Evolutionary conservation across 2,888 invertebrate genomes (phyloP), one percentile per base, ranked within the genome.

Genomic region (Villa cingulata): DNA sequence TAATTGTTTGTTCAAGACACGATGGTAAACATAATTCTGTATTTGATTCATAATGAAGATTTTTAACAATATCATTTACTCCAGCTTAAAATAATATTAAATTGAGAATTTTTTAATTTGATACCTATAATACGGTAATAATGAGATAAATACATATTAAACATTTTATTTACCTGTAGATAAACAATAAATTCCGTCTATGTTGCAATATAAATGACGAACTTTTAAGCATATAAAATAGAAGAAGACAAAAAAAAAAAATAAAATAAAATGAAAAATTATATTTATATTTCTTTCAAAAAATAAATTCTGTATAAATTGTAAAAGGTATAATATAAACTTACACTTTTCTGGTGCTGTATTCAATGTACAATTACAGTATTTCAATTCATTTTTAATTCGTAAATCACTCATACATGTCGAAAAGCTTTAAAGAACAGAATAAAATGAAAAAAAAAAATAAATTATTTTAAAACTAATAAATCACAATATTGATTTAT

Each of bases 281-380:
- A n/a, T n/a, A n/a, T n/a, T n/a, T n/a, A n/a, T n/a, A n/a, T n/a
- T n/a, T n/a, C n/a, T n/a, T n/a, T n/a, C n/a, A n/a, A n/a, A n/a
- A n/a, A n/a, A n/a, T n/a, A n/a, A n/a, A 23, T 23, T 23, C 7
- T 23, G 23, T n/a, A n/a, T n/a, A 39, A 17, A 15, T 23, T 19
- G 10, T n/a, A 29, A 5, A 12, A 32, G n/a, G 9, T 16, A 14
- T 9, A 4, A 29, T 41, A 23, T 29, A 10, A 12, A 29, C 57
- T 50, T 57, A 63, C 63, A 57, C 43, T 47, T 47, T 46, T 52
- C 34, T 3, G 56, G 51, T 6, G 60, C 53, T 38, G 55, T 57
- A 42, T 57, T 57, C 27, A 62, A 46, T 2, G 64, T 62, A 44
- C 64, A 64, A 48, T 64, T 64, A 45, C 64, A 64, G 5, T 49